Percentiles rank a stretch among this genome's conserved stretches.
phyloP scores from a whole-genome alignment of 2,888 invertebrate genomes.

The Nomada ruficornis region DNA sequence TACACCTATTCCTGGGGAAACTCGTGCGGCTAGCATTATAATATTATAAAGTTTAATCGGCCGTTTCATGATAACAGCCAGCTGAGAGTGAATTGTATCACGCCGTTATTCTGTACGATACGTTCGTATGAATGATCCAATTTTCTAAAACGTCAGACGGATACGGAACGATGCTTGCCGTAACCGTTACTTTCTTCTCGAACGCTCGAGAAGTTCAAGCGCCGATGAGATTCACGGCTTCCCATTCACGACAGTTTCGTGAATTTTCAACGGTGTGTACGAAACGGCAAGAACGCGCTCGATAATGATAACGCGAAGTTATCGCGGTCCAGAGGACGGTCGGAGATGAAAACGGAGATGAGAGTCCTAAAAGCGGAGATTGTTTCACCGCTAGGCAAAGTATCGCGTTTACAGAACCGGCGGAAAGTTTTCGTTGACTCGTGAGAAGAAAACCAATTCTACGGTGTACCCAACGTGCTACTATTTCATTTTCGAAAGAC shows the following conservation, averaged over 20 bases:
- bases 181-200: neutral
- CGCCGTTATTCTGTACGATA: neutral
- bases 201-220: neutral
- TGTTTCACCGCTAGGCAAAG: slow-evolving; percentile 44
- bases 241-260: slow-evolving; percentile 10
- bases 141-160: neutral
- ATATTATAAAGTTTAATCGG: too few relatives aligned
- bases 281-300: slow-evolving; percentile 27
- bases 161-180: neutral
- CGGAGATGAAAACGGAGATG: slow-evolving; percentile 59
- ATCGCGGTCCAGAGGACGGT: slow-evolving; percentile 21
- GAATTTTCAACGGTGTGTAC: slow-evolving; percentile 36
- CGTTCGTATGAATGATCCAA: neutral
- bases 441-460: neutral
- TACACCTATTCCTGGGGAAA: too few relatives aligned
- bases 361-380: slow-evolving; percentile 49
- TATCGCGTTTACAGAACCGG: slow-evolving; percentile 20
- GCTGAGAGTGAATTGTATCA: too few relatives aligned
- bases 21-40: too few relatives aligned
- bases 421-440: slow-evolving; percentile 24
- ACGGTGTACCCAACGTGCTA: neutral
- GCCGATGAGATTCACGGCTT: slow-evolving; percentile 24
- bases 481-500: slow-evolving; percentile 14
- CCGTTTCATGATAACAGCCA: too few relatives aligned
- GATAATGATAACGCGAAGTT: slow-evolving; percentile 56